Evolutionary conservation across 1,140 invertebrate genomes (phyloP).

Genomic region (Acyrthosiphon pisum): DNA sequence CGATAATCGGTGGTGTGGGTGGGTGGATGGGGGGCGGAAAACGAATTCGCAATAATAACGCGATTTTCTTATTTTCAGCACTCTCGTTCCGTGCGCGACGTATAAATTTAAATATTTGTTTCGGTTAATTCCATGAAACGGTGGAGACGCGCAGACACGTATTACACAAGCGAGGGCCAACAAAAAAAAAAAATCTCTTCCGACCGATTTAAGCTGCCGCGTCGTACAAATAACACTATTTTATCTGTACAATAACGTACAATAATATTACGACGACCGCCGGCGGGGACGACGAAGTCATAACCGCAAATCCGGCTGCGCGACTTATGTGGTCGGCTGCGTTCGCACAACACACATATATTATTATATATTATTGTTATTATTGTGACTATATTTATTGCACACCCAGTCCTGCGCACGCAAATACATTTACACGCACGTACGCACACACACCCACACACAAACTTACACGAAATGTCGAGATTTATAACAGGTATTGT

Average conservation of each 20-base stretch:
- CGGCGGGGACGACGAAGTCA: background rate
- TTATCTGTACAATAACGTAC: background rate
- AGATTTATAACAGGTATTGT: background rate
- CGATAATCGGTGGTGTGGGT: background rate
- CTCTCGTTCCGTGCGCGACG: background rate
- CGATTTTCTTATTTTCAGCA: background rate
- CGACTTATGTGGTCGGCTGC: slow-evolving; percentile 9
- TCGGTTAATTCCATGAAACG: background rate
- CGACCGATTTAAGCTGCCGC: background rate
- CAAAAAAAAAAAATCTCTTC: background rate
- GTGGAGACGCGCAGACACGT: background rate
- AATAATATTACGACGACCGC: background rate
- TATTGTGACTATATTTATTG: background rate
- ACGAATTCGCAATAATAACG: background rate
- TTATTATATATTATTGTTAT: background rate
- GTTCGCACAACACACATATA: background rate
- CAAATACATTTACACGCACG: background rate
- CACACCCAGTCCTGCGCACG: background rate
- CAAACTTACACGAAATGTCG: background rate
- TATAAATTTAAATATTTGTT: slow-evolving; percentile 15
- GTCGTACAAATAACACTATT: background rate
- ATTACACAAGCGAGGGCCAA: no score
- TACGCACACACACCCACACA: background rate
- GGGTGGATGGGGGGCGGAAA: background rate
- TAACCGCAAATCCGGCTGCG: background rate